These are phyloP conservation scores for Dendrolimus kikuchii DNA, from an alignment of 1,140 invertebrate species.

Conservation along the genomic window DNA sequence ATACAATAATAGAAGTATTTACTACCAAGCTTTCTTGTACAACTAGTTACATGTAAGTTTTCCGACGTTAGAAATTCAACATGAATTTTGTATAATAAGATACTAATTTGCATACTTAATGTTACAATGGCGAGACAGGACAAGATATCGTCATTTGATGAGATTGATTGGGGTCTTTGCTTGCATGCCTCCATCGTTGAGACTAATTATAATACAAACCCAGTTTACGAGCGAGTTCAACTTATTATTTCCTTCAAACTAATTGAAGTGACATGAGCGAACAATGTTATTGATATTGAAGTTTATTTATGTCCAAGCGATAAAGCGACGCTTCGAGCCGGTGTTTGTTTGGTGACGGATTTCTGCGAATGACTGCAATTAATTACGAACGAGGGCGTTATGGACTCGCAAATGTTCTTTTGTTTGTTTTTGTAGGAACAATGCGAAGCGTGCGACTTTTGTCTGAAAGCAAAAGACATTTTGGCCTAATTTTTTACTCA, in stretches of 20 bases:
- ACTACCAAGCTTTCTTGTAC: too few relatives aligned
- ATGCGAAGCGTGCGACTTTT: constrained; percentile 49
- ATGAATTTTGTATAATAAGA: too few relatives aligned
- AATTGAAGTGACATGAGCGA: constrained; percentile 23
- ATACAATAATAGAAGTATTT: too few relatives aligned
- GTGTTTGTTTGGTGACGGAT: constrained; percentile 40
- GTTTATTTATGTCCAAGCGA: constrained; percentile 47
- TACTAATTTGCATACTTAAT: too few relatives aligned
- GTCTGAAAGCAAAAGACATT: constrained; percentile 49
- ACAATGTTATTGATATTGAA: constrained; percentile 44
- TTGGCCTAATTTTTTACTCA: constrained; percentile 21
- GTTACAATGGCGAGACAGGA: neutral
- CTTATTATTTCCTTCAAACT: constrained; percentile 30
- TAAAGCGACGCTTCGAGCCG: constrained; percentile 44
- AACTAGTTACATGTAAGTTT: too few relatives aligned
- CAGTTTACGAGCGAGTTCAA: too few relatives aligned
- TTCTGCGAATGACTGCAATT: constrained; percentile 59
- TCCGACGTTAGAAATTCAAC: too few relatives aligned
- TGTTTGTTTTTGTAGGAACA: constrained; percentile 44
- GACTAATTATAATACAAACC: too few relatives aligned
- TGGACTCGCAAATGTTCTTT: too few relatives aligned
- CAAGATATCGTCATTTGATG: too few relatives aligned
- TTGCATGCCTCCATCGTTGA: too few relatives aligned
- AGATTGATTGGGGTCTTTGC: too few relatives aligned
- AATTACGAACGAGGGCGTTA: constrained; percentile 42